Conservation (phyloP, 2,888 invertebrate genomes). For the Marasmarcha lunaedactyla region DNA sequence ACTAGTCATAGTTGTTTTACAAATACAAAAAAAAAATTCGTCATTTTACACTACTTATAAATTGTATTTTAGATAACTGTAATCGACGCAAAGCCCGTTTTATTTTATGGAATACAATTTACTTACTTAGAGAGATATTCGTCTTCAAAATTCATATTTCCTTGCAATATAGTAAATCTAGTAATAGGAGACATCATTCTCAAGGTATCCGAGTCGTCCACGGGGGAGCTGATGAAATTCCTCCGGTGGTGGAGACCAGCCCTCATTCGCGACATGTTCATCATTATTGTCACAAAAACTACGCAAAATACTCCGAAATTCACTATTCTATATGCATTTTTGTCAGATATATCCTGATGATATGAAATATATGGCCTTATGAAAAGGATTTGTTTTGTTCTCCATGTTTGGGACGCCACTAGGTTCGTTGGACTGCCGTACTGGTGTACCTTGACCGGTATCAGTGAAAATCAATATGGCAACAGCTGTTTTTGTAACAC, state of each 20-base stretch:
- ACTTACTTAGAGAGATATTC: slow-evolving; percentile 12
- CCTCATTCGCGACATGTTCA: no score
- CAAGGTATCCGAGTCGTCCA: slow-evolving; percentile 29
- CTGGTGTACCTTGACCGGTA: slow-evolving; percentile 43
- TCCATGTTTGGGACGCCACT: slow-evolving; percentile 20
- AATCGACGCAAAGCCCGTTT: no score
- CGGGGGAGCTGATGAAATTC: slow-evolving; percentile 41
- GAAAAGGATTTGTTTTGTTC: slow-evolving; percentile 13
- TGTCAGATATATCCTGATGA: slow-evolving; percentile 6
- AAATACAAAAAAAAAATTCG: no score
- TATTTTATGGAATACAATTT: no score
- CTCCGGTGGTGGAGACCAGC: slow-evolving; percentile 26
- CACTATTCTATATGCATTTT: neutral
- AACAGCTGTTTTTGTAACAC: slow-evolving; percentile 37
- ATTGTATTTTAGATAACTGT: no score
- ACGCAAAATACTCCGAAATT: no score
- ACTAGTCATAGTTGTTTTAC: no score
- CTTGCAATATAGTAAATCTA: slow-evolving; percentile 47
- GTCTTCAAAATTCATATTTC: slow-evolving; percentile 34
- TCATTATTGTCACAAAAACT: no score
- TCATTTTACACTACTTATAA: no score
- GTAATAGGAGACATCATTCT: slow-evolving; percentile 50
- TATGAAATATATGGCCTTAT: slow-evolving; percentile 14
- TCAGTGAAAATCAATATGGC: slow-evolving; percentile 43
- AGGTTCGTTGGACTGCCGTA: slow-evolving; percentile 22